Evolutionary conservation across 2,888 invertebrate species (phyloP).

Genomic region (Saturnia pavonia): DNA sequence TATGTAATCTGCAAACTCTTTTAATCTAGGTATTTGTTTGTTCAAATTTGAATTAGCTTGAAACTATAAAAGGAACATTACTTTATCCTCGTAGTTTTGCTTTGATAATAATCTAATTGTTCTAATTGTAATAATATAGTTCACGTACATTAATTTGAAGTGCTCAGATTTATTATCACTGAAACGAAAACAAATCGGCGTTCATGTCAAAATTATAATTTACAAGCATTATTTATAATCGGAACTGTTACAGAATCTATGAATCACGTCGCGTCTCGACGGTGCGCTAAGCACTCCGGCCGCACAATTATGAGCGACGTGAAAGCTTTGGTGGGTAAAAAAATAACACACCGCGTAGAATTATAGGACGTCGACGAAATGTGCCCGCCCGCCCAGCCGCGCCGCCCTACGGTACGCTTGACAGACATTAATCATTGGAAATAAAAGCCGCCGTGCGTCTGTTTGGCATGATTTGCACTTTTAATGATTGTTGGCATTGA

Average conservation of each 20-base stretch:
- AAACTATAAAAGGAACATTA: no score
- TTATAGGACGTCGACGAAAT: constrained; percentile 32
- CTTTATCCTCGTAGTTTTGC: no score
- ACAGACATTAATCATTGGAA: constrained; percentile 40
- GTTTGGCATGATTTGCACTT: constrained; percentile 39
- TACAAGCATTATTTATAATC: not conserved
- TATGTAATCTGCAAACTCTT: no score
- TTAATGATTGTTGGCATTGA: constrained; percentile 27
- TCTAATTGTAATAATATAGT: no score
- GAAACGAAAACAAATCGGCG: not conserved
- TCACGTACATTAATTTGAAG: no score
- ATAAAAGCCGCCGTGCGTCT: constrained; percentile 28
- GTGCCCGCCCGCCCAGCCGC: constrained; percentile 22
- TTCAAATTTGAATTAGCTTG: no score
- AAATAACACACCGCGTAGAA: constrained; percentile 28
- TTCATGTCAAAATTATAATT: not conserved
- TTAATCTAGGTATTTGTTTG: no score
- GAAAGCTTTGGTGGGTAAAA: constrained; percentile 36
- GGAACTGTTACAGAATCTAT: constrained; percentile 8
- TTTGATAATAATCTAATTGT: no score
- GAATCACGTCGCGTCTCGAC: constrained; percentile 19
- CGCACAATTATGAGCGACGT: constrained; percentile 23
- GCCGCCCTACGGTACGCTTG: constrained; percentile 24
- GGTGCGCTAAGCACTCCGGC: constrained; percentile 23
- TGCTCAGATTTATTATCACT: no score